phyloP scores from a whole-genome alignment of 2,888 invertebrate genomes.

The Mellilla xanthometata region DNA sequence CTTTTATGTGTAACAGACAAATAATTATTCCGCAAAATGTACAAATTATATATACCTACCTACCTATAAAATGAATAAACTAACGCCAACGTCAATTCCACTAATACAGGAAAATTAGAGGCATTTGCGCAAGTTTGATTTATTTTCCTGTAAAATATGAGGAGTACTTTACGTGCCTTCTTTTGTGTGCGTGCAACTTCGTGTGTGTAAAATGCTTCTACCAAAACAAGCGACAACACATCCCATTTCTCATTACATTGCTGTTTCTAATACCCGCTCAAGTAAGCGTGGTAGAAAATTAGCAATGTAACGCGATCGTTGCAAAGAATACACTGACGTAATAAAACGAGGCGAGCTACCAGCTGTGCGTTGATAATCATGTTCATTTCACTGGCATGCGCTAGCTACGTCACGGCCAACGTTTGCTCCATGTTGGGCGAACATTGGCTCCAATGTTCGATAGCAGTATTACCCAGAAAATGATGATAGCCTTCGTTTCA shows the following conservation, averaged over 20 bases:
- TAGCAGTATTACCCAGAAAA: conserved; percentile 15
- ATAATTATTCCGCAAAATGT: too few species aligned
- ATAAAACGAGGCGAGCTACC: conserved; percentile 41
- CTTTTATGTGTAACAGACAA: too few species aligned
- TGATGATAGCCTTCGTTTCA: conserved; percentile 9
- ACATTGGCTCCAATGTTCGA: conserved; percentile 1
- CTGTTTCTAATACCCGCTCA: not conserved
- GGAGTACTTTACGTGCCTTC: conserved; percentile 18
- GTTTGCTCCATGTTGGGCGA: conserved; percentile 23
- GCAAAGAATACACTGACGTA: conserved; percentile 24
- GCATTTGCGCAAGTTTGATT: not conserved
- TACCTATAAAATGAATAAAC: too few species aligned
- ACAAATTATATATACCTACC: too few species aligned
- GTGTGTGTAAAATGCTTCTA: conserved; percentile 11
- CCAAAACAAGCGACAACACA: not conserved
- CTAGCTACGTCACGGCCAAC: conserved; percentile 48
- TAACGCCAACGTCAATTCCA: too few species aligned
- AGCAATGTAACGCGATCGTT: conserved; percentile 35
- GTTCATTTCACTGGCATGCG: conserved; percentile 65
- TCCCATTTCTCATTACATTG: conserved; percentile 1
- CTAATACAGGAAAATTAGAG: not conserved
- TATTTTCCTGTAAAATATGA: conserved; percentile 4
- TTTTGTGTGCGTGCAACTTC: conserved; percentile 18
- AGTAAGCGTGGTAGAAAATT: conserved; percentile 4
- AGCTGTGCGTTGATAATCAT: conserved; percentile 71